Evolutionary conservation across 2,797 vertebrate genomes (phyloP).

Genomic region (Cossypha niveicapilla): DNA sequence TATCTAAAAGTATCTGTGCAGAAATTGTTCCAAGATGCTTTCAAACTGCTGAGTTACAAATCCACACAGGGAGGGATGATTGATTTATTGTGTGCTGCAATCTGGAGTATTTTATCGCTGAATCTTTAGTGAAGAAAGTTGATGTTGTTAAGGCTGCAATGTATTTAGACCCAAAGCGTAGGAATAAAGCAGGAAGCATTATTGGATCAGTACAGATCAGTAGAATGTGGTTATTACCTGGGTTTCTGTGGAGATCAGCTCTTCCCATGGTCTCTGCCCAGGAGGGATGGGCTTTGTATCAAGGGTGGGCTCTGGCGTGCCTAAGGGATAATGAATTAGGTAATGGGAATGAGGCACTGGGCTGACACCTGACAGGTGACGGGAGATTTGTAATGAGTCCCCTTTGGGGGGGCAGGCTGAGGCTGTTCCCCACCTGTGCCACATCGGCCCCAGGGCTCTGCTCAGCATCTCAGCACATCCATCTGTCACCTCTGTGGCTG

Average conservation of each 20-base stretch:
- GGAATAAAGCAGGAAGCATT: neutral
- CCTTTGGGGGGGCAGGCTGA: neutral
- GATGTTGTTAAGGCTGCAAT: neutral
- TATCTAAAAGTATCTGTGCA: slow-evolving; percentile 5
- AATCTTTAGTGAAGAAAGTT: slow-evolving; percentile 19
- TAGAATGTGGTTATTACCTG: neutral
- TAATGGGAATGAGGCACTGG: neutral
- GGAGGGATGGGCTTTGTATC: neutral
- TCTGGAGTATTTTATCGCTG: slow-evolving; percentile 41
- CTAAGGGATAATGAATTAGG: neutral
- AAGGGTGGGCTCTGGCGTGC: neutral
- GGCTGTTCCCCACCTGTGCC: neutral
- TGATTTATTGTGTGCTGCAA: slow-evolving; percentile 39
- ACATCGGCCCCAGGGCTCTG: fast-evolving
- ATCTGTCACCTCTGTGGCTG: neutral
- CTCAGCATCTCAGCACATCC: neutral
- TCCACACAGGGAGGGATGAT: neutral
- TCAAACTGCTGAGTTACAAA: neutral
- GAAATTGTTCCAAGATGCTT: slow-evolving; percentile 40
- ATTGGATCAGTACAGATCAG: neutral
- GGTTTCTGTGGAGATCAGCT: neutral
- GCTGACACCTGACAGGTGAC: neutral
- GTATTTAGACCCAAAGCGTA: neutral
- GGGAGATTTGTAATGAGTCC: fast-evolving
- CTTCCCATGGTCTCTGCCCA: fast-evolving